Conservation (phyloP, 2,113 vertebrate genomes). For the Oncorhynchus nerka region DNA sequence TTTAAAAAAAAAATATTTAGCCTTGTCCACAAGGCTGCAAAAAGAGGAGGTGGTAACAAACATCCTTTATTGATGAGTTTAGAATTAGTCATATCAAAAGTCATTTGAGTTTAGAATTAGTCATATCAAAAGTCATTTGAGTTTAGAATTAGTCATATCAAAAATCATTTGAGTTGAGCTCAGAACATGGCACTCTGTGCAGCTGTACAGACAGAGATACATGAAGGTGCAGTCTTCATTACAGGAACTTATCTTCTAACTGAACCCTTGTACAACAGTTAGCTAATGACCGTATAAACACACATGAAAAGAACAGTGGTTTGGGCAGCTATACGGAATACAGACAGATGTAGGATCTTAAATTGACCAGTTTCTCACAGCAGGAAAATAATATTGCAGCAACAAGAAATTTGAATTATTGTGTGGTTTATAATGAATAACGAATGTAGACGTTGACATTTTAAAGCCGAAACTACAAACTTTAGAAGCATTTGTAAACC, state of each 20-base stretch:
- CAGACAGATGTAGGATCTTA: background rate
- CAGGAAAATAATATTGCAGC: too few species aligned
- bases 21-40: background rate
- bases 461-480: too few species aligned
- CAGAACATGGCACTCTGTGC: constrained; percentile 43
- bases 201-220: constrained; percentile 25
- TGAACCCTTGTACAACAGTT: constrained; percentile 36
- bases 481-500: too few species aligned
- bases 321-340: background rate
- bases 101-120: constrained; percentile 33
- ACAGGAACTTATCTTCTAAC: constrained; percentile 66
- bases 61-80: constrained; percentile 70
- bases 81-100: constrained; percentile 26
- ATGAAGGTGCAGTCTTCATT: constrained; percentile 65
- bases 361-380: too few species aligned
- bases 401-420: too few species aligned
- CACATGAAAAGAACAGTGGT: constrained; percentile 5
- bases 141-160: constrained; percentile 12
- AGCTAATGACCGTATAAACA: constrained; percentile 16
- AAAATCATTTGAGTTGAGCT: constrained; percentile 49
- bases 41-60: constrained; percentile 57
- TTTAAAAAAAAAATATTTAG: too few species aligned
- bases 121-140: constrained; percentile 43
- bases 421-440: too few species aligned
- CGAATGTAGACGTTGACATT: too few species aligned